Evolutionary conservation across 2,888 invertebrate genomes (phyloP), one percentile per base, ranked within the genome.

Genomic region (Seladonia tumulorum): DNA sequence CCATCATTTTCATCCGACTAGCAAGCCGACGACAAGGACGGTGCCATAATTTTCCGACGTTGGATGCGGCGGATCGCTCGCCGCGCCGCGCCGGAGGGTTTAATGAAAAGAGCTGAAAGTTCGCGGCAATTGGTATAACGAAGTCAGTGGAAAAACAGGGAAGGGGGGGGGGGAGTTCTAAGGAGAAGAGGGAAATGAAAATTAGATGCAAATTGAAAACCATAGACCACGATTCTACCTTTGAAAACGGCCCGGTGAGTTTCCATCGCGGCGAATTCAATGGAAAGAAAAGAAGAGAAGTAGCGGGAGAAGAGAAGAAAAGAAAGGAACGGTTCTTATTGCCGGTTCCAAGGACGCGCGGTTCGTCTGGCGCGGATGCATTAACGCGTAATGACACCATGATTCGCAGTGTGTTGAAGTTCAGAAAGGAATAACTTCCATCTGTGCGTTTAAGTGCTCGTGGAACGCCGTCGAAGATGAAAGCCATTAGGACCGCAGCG

Each of bases 351-450:
- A 2, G 25, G 10, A 57, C 47, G 63, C 66, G 49, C 10, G 29
- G 71, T 22, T 74, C 35, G n/a, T 45, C n/a, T 18, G 35, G n/a
- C 10, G 29, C n/a, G 22, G 45, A 60, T 81, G 81, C 83, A 81
- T 83, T 83, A 83, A 57, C 68, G 22, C 81, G 47, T 83, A 81
- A 83, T 74, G 76, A 63, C 57, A 57, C 72, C 73, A 45, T 39
- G 47, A 68, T 22, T 66, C 72, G 22, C 42, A 60, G 57, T 18
- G 57, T 18, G 77, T 25, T 49, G 47, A 68, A 77, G 39, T 77
- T 74, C 70, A 66, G 81, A 75, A 63, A 80, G 12, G n/a, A 81
- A 81, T 68, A 70, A 66, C 76, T 66, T 76, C 73, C 80, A 74
- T 77, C 49, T 39, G 35, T 45, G 22, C 14, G 18, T 68, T 73